Percentiles rank a stretch among this genome's conserved stretches.
phyloP scores from a whole-genome alignment of 2,113 vertebrate genomes.

The Mastomys coucha region DNA sequence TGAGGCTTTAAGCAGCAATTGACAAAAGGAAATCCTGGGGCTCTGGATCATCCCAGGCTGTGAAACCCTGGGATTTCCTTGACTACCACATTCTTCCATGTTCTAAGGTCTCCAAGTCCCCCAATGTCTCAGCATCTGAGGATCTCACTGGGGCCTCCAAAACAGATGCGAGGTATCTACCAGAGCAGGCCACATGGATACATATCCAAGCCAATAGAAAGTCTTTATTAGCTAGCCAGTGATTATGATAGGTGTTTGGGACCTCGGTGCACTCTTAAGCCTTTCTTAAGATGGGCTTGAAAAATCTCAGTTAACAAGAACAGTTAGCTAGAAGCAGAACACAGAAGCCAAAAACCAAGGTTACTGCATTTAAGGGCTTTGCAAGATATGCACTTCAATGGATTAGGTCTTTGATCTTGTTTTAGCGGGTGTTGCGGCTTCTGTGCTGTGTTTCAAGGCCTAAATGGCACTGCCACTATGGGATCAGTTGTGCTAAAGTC shows the following conservation, averaged over 20 bases:
- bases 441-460: background rate
- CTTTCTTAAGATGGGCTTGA: background rate
- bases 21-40: background rate
- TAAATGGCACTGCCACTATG: background rate
- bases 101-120: background rate
- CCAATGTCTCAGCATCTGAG: background rate
- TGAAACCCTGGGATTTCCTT: background rate
- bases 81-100: background rate
- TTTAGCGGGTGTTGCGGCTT: background rate
- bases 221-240: background rate
- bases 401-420: background rate
- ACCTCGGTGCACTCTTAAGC: background rate
- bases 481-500: background rate
- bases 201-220: background rate
- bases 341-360: background rate
- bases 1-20: background rate
- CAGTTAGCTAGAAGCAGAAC: background rate
- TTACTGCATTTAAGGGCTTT: background rate
- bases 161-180: background rate
- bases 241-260: background rate
- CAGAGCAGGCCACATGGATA: background rate
- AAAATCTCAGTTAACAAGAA: background rate
- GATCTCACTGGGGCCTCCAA: background rate
- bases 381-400: background rate
- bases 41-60: background rate